Percentiles rank a stretch among this genome's conserved stretches.
phyloP scores from a whole-genome alignment of 1,140 invertebrate species.

The Parasteatoda tepidariorum region DNA sequence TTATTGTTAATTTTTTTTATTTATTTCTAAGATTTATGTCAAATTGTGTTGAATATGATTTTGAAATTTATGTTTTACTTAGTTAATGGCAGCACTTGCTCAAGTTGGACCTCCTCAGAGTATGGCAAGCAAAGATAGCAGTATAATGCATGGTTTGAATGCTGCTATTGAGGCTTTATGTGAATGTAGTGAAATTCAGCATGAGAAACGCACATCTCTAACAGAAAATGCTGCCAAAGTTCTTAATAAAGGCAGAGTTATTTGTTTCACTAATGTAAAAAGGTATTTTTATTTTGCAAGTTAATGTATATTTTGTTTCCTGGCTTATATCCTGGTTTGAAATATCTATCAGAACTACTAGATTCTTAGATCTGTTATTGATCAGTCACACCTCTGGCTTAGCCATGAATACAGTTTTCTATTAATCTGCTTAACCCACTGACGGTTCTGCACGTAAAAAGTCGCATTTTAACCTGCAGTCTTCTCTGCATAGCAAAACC shows the following conservation, averaged over 20 bases:
- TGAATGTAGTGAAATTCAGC: constrained; percentile 82
- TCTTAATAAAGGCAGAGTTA: constrained; percentile 63
- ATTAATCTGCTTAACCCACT: too few species aligned
- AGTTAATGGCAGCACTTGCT: constrained; percentile 80
- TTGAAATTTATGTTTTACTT: constrained; percentile 32
- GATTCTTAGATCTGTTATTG: not conserved
- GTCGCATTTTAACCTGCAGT: too few species aligned
- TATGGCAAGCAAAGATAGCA: constrained; percentile 72
- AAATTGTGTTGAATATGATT: not conserved
- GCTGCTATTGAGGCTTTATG: constrained; percentile 88
- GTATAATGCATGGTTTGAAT: constrained; percentile 84
- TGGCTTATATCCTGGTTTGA: not conserved
- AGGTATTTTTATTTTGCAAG: constrained; percentile 28
- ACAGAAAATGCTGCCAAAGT: constrained; percentile 56
- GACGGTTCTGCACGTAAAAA: too few species aligned
- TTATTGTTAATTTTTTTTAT: not conserved
- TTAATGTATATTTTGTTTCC: not conserved
- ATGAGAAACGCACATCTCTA: constrained; percentile 72
- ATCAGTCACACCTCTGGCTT: too few species aligned
- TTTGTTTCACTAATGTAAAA: constrained; percentile 62
- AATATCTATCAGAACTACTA: not conserved
- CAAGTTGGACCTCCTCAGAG: constrained; percentile 74
- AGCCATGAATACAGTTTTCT: too few species aligned
- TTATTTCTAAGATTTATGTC: not conserved
- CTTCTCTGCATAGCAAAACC: too few species aligned